phyloP scores from a whole-genome alignment of 2,888 invertebrate genomes.

The Liodrosophila aerea region DNA sequence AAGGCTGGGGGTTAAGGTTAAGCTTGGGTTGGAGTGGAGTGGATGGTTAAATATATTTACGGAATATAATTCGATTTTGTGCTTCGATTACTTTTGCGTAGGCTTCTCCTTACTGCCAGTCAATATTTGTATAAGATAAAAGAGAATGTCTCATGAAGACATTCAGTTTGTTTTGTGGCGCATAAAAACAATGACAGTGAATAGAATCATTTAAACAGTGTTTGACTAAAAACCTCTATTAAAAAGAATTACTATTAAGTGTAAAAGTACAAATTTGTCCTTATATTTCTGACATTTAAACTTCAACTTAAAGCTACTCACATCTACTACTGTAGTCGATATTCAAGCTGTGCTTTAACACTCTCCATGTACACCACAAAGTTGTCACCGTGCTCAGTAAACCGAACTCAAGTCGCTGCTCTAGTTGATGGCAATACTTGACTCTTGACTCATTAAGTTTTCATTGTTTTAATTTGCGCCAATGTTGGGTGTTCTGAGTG shows the following conservation, averaged over 20 bases:
- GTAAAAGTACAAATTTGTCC: too few species aligned
- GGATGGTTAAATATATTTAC: constrained; percentile 14
- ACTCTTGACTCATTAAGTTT: constrained; percentile 67
- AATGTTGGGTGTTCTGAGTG: constrained; percentile 20
- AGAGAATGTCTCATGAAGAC: too few species aligned
- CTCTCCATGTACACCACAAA: constrained; percentile 16
- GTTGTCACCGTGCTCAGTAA: constrained; percentile 24
- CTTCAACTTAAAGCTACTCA: too few species aligned
- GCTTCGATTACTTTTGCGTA: constrained; percentile 26
- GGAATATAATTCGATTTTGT: constrained; percentile 47
- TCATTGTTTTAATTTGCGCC: constrained; percentile 67
- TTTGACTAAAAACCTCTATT: too few species aligned
- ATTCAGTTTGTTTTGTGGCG: too few species aligned
- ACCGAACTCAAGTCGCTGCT: constrained; percentile 14
- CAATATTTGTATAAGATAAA: constrained; percentile 18
- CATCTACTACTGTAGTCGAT: too few species aligned
- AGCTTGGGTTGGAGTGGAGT: constrained; percentile 1
- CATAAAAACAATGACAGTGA: too few species aligned
- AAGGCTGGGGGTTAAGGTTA: not conserved
- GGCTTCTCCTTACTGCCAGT: not conserved
- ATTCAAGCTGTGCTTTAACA: not conserved
- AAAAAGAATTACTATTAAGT: too few species aligned
- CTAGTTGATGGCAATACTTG: constrained; percentile 36
- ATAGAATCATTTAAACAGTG: too few species aligned
- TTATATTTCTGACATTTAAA: too few species aligned